phyloP scores from a whole-genome alignment of 2,888 invertebrate genomes.

The Argynnis bischoffii region DNA sequence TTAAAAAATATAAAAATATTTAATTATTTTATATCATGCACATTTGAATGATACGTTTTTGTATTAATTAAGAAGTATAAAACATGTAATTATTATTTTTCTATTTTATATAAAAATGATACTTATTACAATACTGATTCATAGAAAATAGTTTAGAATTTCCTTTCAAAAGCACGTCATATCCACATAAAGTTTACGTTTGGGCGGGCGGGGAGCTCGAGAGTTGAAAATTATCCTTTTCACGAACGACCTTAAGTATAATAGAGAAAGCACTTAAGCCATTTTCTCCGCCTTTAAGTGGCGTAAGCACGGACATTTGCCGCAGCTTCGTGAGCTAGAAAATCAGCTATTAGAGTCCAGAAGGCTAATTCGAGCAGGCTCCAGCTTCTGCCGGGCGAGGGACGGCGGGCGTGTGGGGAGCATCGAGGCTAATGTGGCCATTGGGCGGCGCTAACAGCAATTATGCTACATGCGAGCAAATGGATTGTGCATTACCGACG shows the following conservation, averaged over 20 bases:
- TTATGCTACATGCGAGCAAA: conserved; percentile 76
- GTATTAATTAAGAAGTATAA: too few relatives aligned
- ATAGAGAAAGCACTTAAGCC: conserved; percentile 83
- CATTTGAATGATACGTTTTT: too few relatives aligned
- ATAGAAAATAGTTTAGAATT: conserved; percentile 2
- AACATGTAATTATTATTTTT: too few relatives aligned
- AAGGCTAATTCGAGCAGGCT: conserved; percentile 61
- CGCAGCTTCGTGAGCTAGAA: conserved; percentile 79
- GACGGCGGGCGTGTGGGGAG: conserved; percentile 58
- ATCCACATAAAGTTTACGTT: conserved; percentile 58
- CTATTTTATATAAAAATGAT: too few relatives aligned
- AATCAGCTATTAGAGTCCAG: conserved; percentile 77
- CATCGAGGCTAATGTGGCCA: conserved; percentile 72
- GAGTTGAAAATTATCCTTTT: conserved; percentile 83
- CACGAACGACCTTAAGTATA: conserved; percentile 81
- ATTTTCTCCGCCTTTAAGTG: conserved; percentile 83
- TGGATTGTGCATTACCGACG: conserved; percentile 79
- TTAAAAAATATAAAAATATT: too few relatives aligned
- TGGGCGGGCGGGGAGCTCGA: conserved; percentile 64
- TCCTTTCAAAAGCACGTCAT: conserved; percentile 34
- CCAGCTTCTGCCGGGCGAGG: conserved; percentile 51
- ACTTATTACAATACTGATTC: neutral
- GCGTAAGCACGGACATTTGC: conserved; percentile 80
- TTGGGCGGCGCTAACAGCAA: conserved; percentile 80
- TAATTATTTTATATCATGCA: too few relatives aligned